Evolutionary conservation across 2,797 vertebrate genomes (phyloP).

Genomic region (Sebastes iracundus): DNA sequence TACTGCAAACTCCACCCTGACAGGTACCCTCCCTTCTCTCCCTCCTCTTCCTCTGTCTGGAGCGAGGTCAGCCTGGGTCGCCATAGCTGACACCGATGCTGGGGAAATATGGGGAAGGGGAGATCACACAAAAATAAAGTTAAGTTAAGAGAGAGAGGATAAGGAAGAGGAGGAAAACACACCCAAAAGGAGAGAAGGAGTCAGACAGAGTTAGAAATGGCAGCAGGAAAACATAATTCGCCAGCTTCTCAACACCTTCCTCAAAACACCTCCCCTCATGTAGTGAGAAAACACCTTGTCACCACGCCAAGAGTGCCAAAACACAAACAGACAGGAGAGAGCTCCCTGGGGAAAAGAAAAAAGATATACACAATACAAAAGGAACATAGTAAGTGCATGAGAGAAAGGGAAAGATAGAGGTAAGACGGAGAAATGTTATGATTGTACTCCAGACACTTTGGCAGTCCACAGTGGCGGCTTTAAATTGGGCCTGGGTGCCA

Average conservation of each 20-base stretch:
- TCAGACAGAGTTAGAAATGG: slow-evolving; percentile 23
- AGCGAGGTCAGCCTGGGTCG: slow-evolving; percentile 76
- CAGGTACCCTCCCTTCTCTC: slow-evolving; percentile 61
- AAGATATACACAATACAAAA: slow-evolving; percentile 52
- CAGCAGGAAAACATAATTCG: slow-evolving; percentile 36
- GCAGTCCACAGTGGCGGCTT: slow-evolving; percentile 71
- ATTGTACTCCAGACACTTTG: slow-evolving; percentile 72
- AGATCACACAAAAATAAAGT: slow-evolving; percentile 40
- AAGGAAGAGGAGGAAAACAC: slow-evolving; percentile 8
- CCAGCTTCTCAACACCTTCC: slow-evolving; percentile 47
- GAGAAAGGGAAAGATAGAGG: slow-evolving; percentile 45
- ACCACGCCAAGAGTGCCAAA: slow-evolving; percentile 53
- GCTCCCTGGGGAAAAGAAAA: slow-evolving; percentile 42
- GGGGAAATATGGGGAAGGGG: slow-evolving; percentile 17
- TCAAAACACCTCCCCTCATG: slow-evolving; percentile 52
- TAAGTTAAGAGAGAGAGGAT: slow-evolving; percentile 7
- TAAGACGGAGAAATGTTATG: slow-evolving; percentile 68
- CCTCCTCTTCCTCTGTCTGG: slow-evolving; percentile 42
- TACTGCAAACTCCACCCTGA: slow-evolving; percentile 87
- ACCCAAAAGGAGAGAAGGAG: slow-evolving; percentile 34
- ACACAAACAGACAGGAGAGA: slow-evolving; percentile 61
- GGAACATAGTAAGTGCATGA: slow-evolving; percentile 25
- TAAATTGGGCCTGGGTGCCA: slow-evolving; percentile 77
- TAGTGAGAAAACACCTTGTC: slow-evolving; percentile 70
- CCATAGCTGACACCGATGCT: slow-evolving; percentile 69